Evolutionary conservation across 2,113 vertebrate species (phyloP).

Genomic region (Probosciger aterrimus): DNA sequence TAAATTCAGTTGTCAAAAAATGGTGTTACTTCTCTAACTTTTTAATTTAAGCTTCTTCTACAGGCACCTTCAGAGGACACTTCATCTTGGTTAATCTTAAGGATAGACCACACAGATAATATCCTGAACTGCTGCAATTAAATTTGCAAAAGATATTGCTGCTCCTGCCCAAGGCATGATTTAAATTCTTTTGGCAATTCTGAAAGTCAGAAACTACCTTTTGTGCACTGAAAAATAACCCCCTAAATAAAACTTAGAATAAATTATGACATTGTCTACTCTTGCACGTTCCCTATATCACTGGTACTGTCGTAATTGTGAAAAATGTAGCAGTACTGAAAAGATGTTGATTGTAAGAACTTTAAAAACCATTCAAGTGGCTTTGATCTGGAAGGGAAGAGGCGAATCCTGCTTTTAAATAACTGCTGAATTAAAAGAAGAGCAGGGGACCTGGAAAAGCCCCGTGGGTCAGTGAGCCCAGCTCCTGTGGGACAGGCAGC

Average conservation of each 20-base stretch:
- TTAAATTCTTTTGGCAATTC: not conserved
- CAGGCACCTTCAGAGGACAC: not conserved
- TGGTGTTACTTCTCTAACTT: not conserved
- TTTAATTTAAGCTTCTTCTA: not conserved
- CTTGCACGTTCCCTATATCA: not conserved
- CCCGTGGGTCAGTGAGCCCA: accelerated
- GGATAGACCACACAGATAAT: too few species aligned
- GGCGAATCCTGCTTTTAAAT: not conserved
- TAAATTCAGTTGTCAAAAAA: not conserved
- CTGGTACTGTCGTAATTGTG: not conserved
- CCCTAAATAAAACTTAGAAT: not conserved
- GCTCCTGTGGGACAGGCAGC: not conserved
- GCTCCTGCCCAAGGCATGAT: not conserved
- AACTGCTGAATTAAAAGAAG: not conserved
- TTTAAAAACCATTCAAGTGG: not conserved
- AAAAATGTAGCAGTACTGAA: not conserved
- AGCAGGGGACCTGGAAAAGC: not conserved
- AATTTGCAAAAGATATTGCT: not conserved
- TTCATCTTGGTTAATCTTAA: not conserved
- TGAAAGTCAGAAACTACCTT: not conserved
- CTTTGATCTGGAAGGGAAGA: not conserved
- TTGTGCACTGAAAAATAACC: not conserved
- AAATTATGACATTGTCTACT: not conserved
- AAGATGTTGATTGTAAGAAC: not conserved
- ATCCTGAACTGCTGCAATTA: not conserved